Percentiles rank a stretch among this genome's conserved stretches.
phyloP scores from a whole-genome alignment of 2,888 invertebrate species.

The Apoda limacodes region DNA sequence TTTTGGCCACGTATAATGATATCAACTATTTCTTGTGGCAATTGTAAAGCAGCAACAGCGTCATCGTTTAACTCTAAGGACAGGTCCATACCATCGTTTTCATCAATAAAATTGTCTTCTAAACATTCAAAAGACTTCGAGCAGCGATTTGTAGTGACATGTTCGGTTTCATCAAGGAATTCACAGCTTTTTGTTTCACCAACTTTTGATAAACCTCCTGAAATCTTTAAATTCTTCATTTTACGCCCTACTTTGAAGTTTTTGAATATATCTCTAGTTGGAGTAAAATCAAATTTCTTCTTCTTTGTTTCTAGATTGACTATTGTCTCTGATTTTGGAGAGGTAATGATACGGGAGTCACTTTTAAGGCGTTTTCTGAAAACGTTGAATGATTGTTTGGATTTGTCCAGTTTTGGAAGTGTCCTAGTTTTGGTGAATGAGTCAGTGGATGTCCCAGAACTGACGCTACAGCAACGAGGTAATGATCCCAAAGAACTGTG shows the following conservation, averaged over 20 bases:
- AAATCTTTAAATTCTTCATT: constrained; percentile 48
- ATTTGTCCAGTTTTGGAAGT: constrained; percentile 33
- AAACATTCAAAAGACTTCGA: constrained; percentile 56
- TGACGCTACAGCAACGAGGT: constrained; percentile 27
- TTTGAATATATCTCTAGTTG: constrained; percentile 56
- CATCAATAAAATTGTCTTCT: constrained; percentile 31
- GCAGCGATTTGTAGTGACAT: constrained; percentile 37
- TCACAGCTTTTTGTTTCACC: constrained; percentile 61
- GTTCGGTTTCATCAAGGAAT: constrained; percentile 47
- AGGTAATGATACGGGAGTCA: constrained; percentile 47
- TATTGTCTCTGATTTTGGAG: constrained; percentile 46
- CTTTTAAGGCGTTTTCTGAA: constrained; percentile 62
- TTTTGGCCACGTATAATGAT: constrained; percentile 39
- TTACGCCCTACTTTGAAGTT: constrained; percentile 56
- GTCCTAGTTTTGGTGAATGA: constrained; percentile 21
- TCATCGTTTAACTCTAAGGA: constrained; percentile 44
- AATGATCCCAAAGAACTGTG: constrained; percentile 46
- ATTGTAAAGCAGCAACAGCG: constrained; percentile 33
- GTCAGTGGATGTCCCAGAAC: constrained; percentile 13
- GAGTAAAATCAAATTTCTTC: constrained; percentile 62
- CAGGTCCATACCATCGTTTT: constrained; percentile 34
- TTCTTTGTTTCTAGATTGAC: constrained; percentile 40
- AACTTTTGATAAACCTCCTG: constrained; percentile 32
- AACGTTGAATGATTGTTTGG: constrained; percentile 37
- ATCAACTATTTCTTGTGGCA: constrained; percentile 54